Percentiles rank a stretch among this genome's conserved stretches.
Evolutionary conservation across 2,888 invertebrate species (phyloP).

Genomic region (Sisyra nigra): DNA sequence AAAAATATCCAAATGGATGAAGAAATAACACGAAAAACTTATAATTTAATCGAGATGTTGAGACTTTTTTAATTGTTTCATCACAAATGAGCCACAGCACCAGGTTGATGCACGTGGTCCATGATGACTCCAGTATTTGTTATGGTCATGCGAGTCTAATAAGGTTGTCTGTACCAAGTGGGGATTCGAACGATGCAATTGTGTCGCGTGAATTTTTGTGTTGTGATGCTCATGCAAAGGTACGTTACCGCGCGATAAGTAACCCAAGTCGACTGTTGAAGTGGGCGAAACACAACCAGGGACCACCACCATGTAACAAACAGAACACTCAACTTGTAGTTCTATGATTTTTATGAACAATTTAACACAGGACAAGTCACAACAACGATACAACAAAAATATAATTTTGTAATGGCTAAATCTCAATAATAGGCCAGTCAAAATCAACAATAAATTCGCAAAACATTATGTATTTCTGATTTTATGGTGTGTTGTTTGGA

Average conservation of each 20-base stretch:
- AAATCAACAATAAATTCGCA: too few species aligned
- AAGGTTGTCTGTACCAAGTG: slow-evolving; percentile 17
- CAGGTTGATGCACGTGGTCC: slow-evolving; percentile 49
- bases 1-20: too few species aligned
- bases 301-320: slow-evolving; percentile 17
- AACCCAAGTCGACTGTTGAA: slow-evolving; percentile 43
- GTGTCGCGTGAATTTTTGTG: slow-evolving; percentile 23
- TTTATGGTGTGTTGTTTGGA: too few species aligned
- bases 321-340: neutral
- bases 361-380: slow-evolving; percentile 4
- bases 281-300: neutral
- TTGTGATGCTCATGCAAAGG: slow-evolving; percentile 41
- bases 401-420: too few species aligned
- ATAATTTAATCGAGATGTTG: slow-evolving; percentile 50
- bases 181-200: slow-evolving; percentile 14
- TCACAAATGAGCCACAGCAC: slow-evolving; percentile 66
- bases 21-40: too few species aligned
- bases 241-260: slow-evolving; percentile 51
- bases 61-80: slow-evolving; percentile 58
- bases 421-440: too few species aligned
- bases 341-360: slow-evolving; percentile 1
- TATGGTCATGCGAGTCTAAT: slow-evolving; percentile 11
- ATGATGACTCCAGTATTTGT: slow-evolving; percentile 1
- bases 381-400: too few species aligned
- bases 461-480: too few species aligned